Conservation (phyloP, 2,888 invertebrate genomes). For the Alviniconcha strummeri region DNA sequence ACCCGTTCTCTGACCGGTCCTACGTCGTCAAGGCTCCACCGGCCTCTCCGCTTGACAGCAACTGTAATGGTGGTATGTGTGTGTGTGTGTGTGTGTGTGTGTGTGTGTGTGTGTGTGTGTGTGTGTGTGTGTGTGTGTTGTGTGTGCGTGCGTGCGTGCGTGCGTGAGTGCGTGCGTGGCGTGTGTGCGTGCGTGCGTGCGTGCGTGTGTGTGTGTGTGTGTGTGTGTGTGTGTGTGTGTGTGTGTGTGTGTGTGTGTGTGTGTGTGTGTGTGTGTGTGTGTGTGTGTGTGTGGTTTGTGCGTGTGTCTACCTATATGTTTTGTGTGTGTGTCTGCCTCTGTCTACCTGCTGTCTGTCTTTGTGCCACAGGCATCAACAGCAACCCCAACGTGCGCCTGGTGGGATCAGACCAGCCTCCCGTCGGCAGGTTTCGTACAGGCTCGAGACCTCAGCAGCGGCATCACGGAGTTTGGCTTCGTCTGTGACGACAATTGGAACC, state of each 20-base stretch:
- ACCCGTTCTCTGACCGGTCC: not conserved
- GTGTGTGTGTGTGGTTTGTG: not conserved
- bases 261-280: constrained; percentile 8
- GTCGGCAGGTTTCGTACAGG: not conserved
- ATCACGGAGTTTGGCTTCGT: constrained; percentile 2
- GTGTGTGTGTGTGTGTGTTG: not conserved
- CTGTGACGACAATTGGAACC: constrained; percentile 10
- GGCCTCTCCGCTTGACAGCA: no score
- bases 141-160: not conserved
- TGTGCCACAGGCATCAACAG: not conserved
- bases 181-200: not conserved
- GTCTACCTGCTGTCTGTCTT: no score
- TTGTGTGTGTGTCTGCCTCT: no score
- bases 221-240: not conserved
- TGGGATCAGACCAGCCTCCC: not conserved
- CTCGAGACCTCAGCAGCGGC: not conserved
- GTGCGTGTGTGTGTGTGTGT: not conserved
- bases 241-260: not conserved
- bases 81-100: not conserved
- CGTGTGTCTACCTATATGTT: not conserved
- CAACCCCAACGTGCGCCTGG: not conserved
- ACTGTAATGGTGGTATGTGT: not conserved
- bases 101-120: not conserved
- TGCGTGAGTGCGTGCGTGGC: not conserved
- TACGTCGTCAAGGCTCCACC: no score